These are phyloP conservation scores for Coelopa pilipes DNA, from an alignment of 2,888 invertebrate genomes.

Conservation along the genomic window DNA sequence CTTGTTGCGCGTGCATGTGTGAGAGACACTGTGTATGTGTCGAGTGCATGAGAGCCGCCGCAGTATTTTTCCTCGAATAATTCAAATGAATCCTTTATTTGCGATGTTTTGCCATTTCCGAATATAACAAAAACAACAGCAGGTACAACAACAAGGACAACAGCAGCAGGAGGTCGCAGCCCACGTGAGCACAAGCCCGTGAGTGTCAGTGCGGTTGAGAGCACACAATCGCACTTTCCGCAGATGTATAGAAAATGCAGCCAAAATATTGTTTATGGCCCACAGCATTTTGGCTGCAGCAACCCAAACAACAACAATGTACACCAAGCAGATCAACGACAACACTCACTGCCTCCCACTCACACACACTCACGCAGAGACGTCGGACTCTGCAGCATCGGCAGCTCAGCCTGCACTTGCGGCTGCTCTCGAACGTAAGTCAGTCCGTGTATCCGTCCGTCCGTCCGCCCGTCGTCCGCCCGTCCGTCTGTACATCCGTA, in stretches of 20 bases:
- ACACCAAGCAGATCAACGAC: background rate
- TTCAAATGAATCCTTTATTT: background rate
- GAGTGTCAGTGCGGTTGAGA: too few relatives aligned
- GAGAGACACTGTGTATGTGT: too few relatives aligned
- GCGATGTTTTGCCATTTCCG: constrained; percentile 3
- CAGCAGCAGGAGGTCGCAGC: too few relatives aligned
- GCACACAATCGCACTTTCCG: background rate
- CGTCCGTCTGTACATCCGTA: background rate
- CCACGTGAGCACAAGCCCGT: too few relatives aligned
- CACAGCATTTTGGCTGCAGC: background rate
- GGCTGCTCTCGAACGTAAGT: background rate
- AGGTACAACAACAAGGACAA: background rate
- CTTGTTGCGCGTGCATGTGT: too few relatives aligned
- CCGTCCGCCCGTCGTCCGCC: background rate
- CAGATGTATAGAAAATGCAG: background rate
- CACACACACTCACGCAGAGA: background rate
- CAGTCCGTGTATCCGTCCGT: background rate
- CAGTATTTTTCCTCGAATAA: background rate
- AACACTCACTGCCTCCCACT: background rate
- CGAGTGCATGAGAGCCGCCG: too few relatives aligned
- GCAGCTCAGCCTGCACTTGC: background rate
- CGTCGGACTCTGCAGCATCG: background rate
- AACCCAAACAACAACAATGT: background rate
- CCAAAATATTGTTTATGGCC: background rate
- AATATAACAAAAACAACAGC: background rate